These are phyloP conservation scores for Leptinotarsa lineolata DNA, from an alignment of 1,140 invertebrate species.

Conservation along the genomic window DNA sequence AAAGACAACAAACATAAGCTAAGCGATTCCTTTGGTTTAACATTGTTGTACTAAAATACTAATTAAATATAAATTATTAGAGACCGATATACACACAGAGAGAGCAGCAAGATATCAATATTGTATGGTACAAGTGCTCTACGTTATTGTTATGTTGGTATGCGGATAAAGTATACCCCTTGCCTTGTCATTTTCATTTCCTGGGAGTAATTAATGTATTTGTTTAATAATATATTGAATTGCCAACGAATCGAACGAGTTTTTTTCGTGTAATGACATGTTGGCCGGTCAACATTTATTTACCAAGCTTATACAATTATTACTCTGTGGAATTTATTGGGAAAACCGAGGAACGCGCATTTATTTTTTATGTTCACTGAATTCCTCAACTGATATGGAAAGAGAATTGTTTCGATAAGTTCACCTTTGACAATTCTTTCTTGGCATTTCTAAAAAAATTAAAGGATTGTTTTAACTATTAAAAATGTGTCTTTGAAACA, in stretches of 20 bases:
- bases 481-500: no score
- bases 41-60: slow-evolving; percentile 30
- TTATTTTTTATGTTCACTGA: no score
- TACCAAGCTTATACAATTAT: neutral
- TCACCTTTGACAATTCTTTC: no score
- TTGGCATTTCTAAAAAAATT: no score
- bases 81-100: slow-evolving; percentile 22
- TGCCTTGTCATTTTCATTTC: slow-evolving; percentile 28
- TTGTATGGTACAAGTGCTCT: slow-evolving; percentile 24
- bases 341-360: no score
- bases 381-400: no score
- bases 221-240: slow-evolving; percentile 29
- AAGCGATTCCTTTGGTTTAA: slow-evolving; percentile 31
- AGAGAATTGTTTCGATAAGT: no score
- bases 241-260: slow-evolving; percentile 16
- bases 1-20: slow-evolving; percentile 33
- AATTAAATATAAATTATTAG: slow-evolving; percentile 34
- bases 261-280: neutral
- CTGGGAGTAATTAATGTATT: slow-evolving; percentile 30
- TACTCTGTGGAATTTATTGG: neutral
- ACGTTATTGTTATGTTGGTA: slow-evolving; percentile 20
- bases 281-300: neutral
- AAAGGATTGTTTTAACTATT: no score
- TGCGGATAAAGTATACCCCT: slow-evolving; percentile 26
- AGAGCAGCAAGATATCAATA: slow-evolving; percentile 26